phyloP scores from a whole-genome alignment of 2,797 vertebrate genomes.

The Brotula barbata region DNA sequence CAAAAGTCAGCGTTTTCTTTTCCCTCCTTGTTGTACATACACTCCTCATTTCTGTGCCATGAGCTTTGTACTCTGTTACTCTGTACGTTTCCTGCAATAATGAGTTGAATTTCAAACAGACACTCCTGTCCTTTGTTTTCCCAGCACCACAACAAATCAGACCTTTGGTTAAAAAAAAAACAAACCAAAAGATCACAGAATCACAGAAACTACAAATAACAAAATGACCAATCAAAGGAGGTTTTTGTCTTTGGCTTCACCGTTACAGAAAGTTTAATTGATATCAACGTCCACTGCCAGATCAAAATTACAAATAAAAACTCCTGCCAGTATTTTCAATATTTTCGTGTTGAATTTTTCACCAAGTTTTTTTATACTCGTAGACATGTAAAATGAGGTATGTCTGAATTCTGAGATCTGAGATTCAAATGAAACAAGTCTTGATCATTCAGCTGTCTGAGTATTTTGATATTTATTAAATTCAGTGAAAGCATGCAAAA shows the following conservation, averaged over 20 bases:
- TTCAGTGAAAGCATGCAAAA: too few species aligned
- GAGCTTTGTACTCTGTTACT: constrained; percentile 76
- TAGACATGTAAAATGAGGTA: background rate
- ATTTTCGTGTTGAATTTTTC: background rate
- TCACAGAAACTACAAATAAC: constrained; percentile 5
- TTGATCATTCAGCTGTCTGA: too few species aligned
- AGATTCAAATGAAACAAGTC: too few species aligned
- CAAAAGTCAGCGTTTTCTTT: constrained; percentile 63
- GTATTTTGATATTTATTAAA: too few species aligned
- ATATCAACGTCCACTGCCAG: constrained; percentile 48
- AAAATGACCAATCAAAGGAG: constrained; percentile 32
- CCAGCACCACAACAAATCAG: constrained; percentile 23
- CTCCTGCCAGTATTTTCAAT: constrained; percentile 13
- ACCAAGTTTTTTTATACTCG: constrained; percentile 9
- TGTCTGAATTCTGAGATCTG: background rate
- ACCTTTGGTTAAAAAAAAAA: constrained; percentile 39
- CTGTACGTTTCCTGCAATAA: constrained; percentile 80
- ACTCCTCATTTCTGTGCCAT: constrained; percentile 74
- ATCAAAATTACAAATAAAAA: too few species aligned
- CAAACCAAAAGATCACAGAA: constrained; percentile 13
- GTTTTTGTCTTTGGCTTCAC: constrained; percentile 9
- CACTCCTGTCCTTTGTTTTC: constrained; percentile 65
- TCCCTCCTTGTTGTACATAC: constrained; percentile 74
- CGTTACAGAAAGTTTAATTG: constrained; percentile 2
- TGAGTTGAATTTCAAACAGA: constrained; percentile 74